phyloP scores from a whole-genome alignment of 92 coral and sea anemone species.

The Epizoanthus scotinus region DNA sequence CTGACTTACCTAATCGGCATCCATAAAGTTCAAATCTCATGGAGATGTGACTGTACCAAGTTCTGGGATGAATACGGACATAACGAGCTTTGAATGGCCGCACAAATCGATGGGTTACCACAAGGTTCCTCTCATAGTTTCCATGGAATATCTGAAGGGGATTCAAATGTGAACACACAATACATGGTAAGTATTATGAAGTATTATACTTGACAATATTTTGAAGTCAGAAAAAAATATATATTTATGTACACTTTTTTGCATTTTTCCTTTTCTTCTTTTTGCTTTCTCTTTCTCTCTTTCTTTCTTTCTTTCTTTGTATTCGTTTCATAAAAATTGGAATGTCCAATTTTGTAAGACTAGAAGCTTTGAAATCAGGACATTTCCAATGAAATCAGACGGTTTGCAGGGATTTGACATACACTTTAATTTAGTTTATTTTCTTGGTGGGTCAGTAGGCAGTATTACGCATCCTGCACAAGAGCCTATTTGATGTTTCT shows the following conservation, averaged over 20 bases:
- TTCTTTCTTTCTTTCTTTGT: too few relatives aligned
- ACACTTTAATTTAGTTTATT: too few relatives aligned
- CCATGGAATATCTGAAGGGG: constrained; percentile 32
- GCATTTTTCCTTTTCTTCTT: background rate
- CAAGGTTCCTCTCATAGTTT: constrained; percentile 33
- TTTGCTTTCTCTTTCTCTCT: too few relatives aligned
- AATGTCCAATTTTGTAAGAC: too few relatives aligned
- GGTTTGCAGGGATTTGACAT: too few relatives aligned
- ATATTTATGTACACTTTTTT: background rate
- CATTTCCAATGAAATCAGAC: too few relatives aligned
- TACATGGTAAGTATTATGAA: background rate
- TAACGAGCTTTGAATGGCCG: constrained; percentile 44
- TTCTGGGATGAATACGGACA: constrained; percentile 28
- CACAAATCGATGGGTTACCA: constrained; percentile 26
- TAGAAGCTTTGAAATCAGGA: too few relatives aligned
- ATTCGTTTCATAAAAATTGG: too few relatives aligned
- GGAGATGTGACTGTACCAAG: constrained; percentile 34
- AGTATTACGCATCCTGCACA: too few relatives aligned
- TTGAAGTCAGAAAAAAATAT: too few relatives aligned
- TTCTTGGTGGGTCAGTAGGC: too few relatives aligned
- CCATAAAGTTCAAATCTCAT: constrained; percentile 55
- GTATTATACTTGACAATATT: background rate
- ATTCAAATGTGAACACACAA: background rate
- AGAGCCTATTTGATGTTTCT: too few relatives aligned
- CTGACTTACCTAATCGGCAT: constrained; percentile 42